Conservation (phyloP, 2,888 invertebrate genomes). For the Panopea generosa region DNA sequence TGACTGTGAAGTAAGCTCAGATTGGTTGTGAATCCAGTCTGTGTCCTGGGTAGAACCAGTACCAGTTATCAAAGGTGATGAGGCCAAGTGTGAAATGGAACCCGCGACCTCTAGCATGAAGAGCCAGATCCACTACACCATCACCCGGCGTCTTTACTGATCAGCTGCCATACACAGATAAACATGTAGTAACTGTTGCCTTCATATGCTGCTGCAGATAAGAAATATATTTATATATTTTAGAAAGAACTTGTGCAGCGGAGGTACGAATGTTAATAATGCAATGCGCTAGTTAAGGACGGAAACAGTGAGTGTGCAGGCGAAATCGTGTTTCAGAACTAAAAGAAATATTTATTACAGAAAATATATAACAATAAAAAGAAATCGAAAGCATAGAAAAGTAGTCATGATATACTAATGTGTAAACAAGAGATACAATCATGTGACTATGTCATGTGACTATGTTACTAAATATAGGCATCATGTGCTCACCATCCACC, state of each 20-base stretch:
- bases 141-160: too few relatives aligned
- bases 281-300: conserved; percentile 13
- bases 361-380: conserved; percentile 6
- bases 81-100: too few relatives aligned
- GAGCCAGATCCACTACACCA: too few relatives aligned
- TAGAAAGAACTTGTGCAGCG: neutral
- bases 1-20: too few relatives aligned
- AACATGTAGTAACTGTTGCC: too few relatives aligned
- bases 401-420: conserved; percentile 28
- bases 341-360: neutral
- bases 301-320: conserved; percentile 9
- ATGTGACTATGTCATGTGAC: conserved; percentile 37
- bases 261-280: neutral
- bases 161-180: too few relatives aligned
- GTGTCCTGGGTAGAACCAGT: too few relatives aligned
- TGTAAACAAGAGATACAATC: conserved; percentile 50
- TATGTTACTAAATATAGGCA: conserved; percentile 60
- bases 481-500: conserved; percentile 54
- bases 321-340: conserved; percentile 11
- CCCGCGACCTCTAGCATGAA: too few relatives aligned
- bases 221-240: neutral
- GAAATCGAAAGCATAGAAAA: conserved; percentile 30
- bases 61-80: too few relatives aligned
- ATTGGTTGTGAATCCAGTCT: too few relatives aligned
- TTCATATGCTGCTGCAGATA: neutral